Evolutionary conservation across 2,113 vertebrate genomes (phyloP).

Genomic region (Myotis lucifugus): DNA sequence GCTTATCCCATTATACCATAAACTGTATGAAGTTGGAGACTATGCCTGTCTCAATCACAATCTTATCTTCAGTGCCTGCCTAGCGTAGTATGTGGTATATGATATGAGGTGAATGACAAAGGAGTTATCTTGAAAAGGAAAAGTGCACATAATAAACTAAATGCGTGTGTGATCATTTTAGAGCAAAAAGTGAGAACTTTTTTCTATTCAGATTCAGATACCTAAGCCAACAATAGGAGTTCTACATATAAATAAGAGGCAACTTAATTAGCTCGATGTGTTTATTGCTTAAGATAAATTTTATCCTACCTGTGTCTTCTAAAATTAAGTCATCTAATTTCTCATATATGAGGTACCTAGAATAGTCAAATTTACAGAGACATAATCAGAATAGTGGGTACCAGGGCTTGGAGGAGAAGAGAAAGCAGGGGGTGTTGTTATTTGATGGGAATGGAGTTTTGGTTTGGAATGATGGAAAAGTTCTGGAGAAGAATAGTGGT

Average conservation of each 20-base stretch:
- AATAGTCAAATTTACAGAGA: background rate
- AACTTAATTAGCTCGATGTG: background rate
- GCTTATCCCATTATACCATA: background rate
- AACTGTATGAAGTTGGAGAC: background rate
- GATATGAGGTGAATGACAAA: background rate
- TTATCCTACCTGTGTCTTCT: background rate
- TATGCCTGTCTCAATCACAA: background rate
- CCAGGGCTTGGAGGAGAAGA: no score
- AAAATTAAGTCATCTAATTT: slow-evolving; percentile 23
- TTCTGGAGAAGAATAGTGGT: background rate
- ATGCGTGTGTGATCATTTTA: background rate
- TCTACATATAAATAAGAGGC: background rate
- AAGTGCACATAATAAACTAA: background rate
- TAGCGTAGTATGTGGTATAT: background rate
- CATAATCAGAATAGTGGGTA: background rate
- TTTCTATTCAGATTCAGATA: background rate
- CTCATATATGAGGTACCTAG: background rate
- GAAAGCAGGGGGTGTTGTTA: background rate
- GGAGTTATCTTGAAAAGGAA: background rate
- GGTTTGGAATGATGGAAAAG: background rate
- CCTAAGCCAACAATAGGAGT: background rate
- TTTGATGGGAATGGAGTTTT: background rate
- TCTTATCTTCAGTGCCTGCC: background rate
- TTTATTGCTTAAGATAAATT: slow-evolving; percentile 23
- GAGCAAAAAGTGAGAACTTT: background rate